Conservation (phyloP, 2,888 invertebrate species). For the Icerya purchasi region DNA sequence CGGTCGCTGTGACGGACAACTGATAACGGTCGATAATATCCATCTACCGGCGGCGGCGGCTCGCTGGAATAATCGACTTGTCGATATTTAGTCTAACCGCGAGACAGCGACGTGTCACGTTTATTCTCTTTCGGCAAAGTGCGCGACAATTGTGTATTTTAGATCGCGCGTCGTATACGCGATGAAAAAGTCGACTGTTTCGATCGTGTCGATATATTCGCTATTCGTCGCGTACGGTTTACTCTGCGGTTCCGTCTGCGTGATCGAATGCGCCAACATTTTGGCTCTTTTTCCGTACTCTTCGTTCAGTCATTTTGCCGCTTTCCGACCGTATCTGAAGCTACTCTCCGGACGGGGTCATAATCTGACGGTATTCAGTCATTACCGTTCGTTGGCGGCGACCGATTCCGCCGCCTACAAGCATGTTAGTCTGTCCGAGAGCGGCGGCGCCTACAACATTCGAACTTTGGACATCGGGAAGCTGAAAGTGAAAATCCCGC, state of each 20-base stretch:
- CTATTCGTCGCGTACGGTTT: not conserved
- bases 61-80: no score
- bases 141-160: no score
- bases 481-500: not conserved
- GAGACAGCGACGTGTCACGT: no score
- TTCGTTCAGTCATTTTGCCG: constrained; percentile 6
- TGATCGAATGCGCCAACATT: not conserved
- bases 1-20: no score
- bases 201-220: not conserved
- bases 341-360: constrained; percentile 5
- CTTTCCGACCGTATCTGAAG: constrained; percentile 5
- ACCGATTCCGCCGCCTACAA: not conserved
- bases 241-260: not conserved
- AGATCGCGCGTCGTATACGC: not conserved
- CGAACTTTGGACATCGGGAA: not conserved
- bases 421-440: not conserved
- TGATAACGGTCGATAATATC: no score
- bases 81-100: no score
- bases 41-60: no score
- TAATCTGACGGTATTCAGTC: constrained; percentile 5
- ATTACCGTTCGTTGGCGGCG: not conserved
- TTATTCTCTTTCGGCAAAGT: no score
- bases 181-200: not conserved
- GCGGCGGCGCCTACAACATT: not conserved
- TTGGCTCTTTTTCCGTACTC: not conserved